A percentile compares a stretch with the other conserved stretches of the same genome.
These are phyloP conservation scores for Teinopalpus imperialis DNA, from an alignment of 2,888 invertebrate species.

Conservation along the genomic window DNA sequence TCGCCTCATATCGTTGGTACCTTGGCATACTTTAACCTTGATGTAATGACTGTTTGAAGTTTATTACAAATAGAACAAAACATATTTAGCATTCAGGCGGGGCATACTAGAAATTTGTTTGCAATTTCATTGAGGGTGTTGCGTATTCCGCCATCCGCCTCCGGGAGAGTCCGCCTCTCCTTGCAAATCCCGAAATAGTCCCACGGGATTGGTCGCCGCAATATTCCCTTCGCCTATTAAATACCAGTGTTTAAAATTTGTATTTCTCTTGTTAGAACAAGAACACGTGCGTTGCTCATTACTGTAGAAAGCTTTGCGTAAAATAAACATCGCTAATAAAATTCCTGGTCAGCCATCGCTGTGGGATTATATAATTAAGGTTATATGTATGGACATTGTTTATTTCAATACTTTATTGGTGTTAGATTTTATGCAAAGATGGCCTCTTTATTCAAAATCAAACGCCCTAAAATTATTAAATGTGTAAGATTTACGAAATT, in stretches of 20 bases:
- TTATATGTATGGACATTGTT: not conserved
- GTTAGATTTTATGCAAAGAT: not conserved
- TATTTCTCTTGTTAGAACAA: conserved; percentile 34
- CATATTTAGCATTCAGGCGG: conserved; percentile 42
- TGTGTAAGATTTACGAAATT: too few species aligned
- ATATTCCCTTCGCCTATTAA: conserved; percentile 62
- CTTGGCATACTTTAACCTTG: too few species aligned
- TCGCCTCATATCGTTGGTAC: too few species aligned
- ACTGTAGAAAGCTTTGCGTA: not conserved
- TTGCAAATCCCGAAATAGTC: conserved; percentile 57
- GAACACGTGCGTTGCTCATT: conserved; percentile 13
- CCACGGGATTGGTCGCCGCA: conserved; percentile 61
- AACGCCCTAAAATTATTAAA: too few species aligned
- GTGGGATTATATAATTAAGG: not conserved
- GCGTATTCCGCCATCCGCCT: conserved; percentile 46
- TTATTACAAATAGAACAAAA: too few species aligned
- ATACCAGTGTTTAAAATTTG: conserved; percentile 38
- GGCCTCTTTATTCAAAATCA: too few species aligned
- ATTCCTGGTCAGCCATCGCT: conserved; percentile 4
- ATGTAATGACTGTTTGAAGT: too few species aligned
- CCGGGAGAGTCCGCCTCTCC: conserved; percentile 60
- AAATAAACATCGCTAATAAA: conserved; percentile 7
- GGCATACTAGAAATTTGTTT: conserved; percentile 43
- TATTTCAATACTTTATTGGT: not conserved
- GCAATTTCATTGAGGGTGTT: conserved; percentile 38